A percentile compares a stretch with the other conserved stretches of the same genome.
phyloP scores from a whole-genome alignment of 2,113 vertebrate species.

The Desmodus rotundus region DNA sequence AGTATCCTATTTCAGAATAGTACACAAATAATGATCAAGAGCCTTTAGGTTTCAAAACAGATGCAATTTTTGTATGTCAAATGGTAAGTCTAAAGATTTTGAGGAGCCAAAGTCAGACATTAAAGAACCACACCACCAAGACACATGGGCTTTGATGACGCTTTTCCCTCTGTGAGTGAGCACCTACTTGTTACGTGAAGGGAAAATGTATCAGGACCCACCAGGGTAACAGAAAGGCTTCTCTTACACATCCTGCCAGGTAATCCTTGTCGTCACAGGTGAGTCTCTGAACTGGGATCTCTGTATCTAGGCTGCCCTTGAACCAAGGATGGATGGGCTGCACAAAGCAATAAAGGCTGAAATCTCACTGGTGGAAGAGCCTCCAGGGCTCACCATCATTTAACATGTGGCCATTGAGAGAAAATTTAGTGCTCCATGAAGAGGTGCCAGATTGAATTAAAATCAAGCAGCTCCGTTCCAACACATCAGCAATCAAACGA shows the following conservation, averaged over 20 bases:
- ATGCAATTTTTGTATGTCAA: not conserved
- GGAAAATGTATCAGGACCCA: not conserved
- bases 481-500: slow-evolving; percentile 38
- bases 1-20: slow-evolving; percentile 55
- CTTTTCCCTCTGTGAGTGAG: not conserved
- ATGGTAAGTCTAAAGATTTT: not conserved
- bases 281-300: not conserved
- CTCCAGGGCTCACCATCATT: not conserved
- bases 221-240: not conserved
- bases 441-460: slow-evolving; percentile 38
- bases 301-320: not conserved
- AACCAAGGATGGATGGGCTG: slow-evolving; percentile 12
- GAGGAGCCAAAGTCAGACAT: not conserved
- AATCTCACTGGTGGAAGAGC: not conserved
- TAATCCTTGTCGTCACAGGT: not conserved
- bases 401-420: slow-evolving; percentile 38
- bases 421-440: slow-evolving; percentile 34
- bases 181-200: not conserved
- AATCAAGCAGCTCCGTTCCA: slow-evolving; percentile 50
- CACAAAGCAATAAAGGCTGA: slow-evolving; percentile 30
- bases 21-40: slow-evolving; percentile 27
- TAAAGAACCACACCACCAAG: not conserved
- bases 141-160: not conserved
- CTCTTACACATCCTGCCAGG: slow-evolving; percentile 2
- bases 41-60: slow-evolving; percentile 36